Conservation (phyloP, 1,140 invertebrate genomes). For the Saxidomus purpurata region DNA sequence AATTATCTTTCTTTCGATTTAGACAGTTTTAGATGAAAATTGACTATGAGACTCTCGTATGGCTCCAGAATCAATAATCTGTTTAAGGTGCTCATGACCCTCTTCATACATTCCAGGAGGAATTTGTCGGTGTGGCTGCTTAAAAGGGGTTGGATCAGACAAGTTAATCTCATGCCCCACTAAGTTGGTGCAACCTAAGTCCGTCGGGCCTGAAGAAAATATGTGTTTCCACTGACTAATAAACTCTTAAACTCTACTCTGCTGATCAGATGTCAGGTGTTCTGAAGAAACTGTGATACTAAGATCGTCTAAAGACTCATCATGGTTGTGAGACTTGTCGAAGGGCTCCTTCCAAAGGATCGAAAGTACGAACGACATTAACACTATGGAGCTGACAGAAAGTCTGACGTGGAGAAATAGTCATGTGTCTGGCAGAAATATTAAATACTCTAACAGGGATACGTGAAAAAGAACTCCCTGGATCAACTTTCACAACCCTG, state of each 20-base stretch:
- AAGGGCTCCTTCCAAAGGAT: not conserved
- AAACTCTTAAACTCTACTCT: not conserved
- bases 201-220: slow-evolving; percentile 18
- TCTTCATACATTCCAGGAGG: slow-evolving; percentile 81
- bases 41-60: not conserved
- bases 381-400: not conserved
- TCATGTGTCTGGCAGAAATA: not conserved
- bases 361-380: not conserved
- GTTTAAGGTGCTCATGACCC: not conserved
- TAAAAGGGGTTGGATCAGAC: slow-evolving; percentile 4
- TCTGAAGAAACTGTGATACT: not conserved
- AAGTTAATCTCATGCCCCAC: slow-evolving; percentile 47
- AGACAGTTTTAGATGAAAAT: not conserved
- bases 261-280: not conserved
- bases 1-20: not conserved
- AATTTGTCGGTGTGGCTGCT: slow-evolving; percentile 72
- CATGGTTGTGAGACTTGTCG: not conserved
- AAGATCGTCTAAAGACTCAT: not conserved
- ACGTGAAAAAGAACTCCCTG: no score
- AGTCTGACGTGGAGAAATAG: not conserved
- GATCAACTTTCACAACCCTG: no score
- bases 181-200: slow-evolving; percentile 52
- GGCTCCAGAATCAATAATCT: not conserved
- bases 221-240: slow-evolving; percentile 11
- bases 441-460: not conserved